phyloP scores from a whole-genome alignment of 2,797 vertebrate species.

The Phalanger gymnotis region DNA sequence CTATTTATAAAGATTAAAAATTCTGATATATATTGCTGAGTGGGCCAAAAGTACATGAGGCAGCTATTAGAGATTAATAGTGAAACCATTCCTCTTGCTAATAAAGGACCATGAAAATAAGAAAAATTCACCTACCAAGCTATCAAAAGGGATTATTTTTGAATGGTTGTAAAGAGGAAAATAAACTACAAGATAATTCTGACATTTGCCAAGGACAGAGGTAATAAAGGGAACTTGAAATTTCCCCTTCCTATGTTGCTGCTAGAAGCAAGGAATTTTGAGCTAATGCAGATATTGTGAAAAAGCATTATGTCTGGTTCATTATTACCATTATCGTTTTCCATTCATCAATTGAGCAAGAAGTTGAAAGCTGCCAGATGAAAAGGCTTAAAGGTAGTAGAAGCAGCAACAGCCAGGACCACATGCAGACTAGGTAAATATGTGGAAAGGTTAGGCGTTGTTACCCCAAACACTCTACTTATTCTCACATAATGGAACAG shows the following conservation, averaged over 20 bases:
- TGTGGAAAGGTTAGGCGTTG: background rate
- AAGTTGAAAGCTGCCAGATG: slow-evolving; percentile 25
- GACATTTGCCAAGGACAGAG: slow-evolving; percentile 42
- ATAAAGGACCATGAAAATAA: slow-evolving; percentile 33
- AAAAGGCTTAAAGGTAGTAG: slow-evolving; percentile 43
- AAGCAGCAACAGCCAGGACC: slow-evolving; percentile 6
- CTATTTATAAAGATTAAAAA: slow-evolving; percentile 50
- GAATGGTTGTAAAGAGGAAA: slow-evolving; percentile 36
- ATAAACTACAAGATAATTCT: slow-evolving; percentile 15
- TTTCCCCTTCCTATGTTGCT: background rate
- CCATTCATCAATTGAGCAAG: background rate
- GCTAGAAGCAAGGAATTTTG: background rate
- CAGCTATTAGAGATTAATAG: slow-evolving; percentile 43
- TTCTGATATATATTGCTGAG: slow-evolving; percentile 43
- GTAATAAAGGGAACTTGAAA: slow-evolving; percentile 6
- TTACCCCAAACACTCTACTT: background rate
- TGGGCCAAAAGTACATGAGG: slow-evolving; percentile 31
- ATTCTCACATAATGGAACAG: background rate
- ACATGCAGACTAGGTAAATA: background rate
- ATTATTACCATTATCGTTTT: slow-evolving; percentile 37
- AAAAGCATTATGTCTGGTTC: slow-evolving; percentile 18
- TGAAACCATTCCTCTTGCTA: slow-evolving; percentile 36
- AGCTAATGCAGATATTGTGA: background rate
- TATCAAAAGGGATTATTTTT: slow-evolving; percentile 2
- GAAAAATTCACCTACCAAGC: slow-evolving; percentile 32